Evolutionary conservation across 2,797 vertebrate genomes (phyloP).

Genomic region (Megalops cyprinoides): DNA sequence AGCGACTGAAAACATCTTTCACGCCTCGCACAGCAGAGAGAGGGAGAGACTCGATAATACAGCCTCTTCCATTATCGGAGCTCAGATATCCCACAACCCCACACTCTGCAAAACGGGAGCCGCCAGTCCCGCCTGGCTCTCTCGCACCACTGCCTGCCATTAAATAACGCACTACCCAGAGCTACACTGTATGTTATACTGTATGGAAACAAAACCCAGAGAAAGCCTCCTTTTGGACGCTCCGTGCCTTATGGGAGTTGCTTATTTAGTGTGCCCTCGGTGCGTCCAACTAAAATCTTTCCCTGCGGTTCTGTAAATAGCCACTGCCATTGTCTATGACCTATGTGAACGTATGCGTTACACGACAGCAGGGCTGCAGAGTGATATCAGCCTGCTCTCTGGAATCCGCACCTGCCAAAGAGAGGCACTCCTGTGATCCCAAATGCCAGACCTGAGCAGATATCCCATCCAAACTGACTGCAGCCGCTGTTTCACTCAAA

Average conservation of each 20-base stretch:
- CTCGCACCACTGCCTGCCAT: conserved; percentile 42
- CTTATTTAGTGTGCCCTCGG: too few relatives aligned
- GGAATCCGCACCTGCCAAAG: not conserved
- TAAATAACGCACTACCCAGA: conserved; percentile 54
- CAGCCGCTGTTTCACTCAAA: too few relatives aligned
- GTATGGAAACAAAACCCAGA: not conserved
- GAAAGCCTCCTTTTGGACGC: not conserved
- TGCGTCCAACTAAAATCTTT: too few relatives aligned
- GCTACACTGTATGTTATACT: conserved; percentile 32
- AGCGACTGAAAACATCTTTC: conserved; percentile 64
- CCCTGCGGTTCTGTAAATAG: too few relatives aligned
- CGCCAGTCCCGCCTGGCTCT: conserved; percentile 41
- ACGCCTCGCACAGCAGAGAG: conserved; percentile 60
- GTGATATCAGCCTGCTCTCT: too few relatives aligned
- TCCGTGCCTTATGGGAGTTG: too few relatives aligned
- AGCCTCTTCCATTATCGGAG: conserved; percentile 58
- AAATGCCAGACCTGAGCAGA: too few relatives aligned
- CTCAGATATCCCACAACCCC: conserved; percentile 21
- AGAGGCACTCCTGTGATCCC: not conserved
- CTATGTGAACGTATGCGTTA: too few relatives aligned
- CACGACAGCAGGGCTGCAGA: too few relatives aligned
- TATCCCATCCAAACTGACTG: too few relatives aligned
- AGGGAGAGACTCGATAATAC: conserved; percentile 60
- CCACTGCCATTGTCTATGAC: too few relatives aligned
- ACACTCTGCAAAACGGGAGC: conserved; percentile 22